These are phyloP conservation scores for Psylliodes chrysocephalus DNA, from an alignment of 2,888 invertebrate genomes.

Conservation along the genomic window DNA sequence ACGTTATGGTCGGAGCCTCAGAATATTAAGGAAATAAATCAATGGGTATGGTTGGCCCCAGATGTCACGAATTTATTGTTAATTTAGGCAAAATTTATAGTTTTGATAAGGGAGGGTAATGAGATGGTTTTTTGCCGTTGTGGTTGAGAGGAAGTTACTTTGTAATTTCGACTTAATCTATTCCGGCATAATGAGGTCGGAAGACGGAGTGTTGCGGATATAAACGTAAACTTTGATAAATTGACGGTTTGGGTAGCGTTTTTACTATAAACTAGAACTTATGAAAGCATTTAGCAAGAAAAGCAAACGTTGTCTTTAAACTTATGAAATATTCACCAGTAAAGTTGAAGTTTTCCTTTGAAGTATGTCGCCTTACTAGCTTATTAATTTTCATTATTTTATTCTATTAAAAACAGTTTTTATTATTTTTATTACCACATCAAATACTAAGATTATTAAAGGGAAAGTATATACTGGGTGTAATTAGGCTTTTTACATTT, in stretches of 20 bases:
- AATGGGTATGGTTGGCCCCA: constrained; percentile 39
- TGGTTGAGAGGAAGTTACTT: constrained; percentile 18
- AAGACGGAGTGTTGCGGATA: neutral
- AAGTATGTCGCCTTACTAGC: no score
- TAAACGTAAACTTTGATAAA: neutral
- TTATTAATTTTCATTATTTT: no score
- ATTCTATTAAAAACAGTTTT: no score
- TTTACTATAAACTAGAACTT: no score
- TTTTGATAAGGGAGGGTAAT: constrained; percentile 30
- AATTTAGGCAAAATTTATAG: constrained; percentile 36
- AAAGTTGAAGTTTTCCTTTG: no score
- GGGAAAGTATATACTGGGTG: no score
- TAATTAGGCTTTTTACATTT: no score
- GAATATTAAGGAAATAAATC: constrained; percentile 39
- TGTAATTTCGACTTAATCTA: constrained; percentile 27
- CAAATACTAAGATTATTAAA: no score
- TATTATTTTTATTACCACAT: no score
- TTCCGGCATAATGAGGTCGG: constrained; percentile 16
- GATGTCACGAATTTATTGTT: constrained; percentile 40
- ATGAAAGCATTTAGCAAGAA: no score
- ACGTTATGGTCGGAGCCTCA: constrained; percentile 19
- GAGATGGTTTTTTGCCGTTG: constrained; percentile 20
- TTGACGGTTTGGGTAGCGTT: neutral
- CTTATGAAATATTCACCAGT: no score
- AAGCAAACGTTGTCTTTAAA: no score